Conservation (phyloP, 1,140 invertebrate species). For the Pectinophora gossypiella region DNA sequence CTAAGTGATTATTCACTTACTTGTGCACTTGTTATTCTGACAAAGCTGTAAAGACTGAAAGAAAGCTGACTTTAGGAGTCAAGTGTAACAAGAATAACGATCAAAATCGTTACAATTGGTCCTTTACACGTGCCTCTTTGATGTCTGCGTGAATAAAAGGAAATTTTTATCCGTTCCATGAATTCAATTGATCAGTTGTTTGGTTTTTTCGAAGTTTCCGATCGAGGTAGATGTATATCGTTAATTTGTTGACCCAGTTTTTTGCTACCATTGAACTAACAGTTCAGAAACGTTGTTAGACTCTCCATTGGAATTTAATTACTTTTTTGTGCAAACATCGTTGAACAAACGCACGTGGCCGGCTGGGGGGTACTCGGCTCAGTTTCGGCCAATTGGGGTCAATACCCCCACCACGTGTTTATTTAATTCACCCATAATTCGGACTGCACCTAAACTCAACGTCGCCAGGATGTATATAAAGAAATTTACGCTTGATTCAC, state of each 20-base stretch:
- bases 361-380: conserved; percentile 1
- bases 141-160: no score
- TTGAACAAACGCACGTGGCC: conserved; percentile 1
- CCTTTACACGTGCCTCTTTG: no score
- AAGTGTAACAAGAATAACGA: no score
- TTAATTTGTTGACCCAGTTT: background rate
- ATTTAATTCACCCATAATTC: conserved; percentile 38
- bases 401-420: conserved; percentile 27
- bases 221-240: background rate
- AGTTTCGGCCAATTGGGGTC: conserved; percentile 17
- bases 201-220: no score
- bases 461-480: background rate
- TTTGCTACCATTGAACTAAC: background rate
- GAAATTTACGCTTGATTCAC: background rate
- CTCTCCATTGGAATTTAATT: background rate
- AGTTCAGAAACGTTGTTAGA: background rate
- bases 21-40: no score
- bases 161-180: no score
- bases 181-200: no score
- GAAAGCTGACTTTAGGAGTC: no score
- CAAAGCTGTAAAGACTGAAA: no score
- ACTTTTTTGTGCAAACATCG: conserved; percentile 1
- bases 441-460: conserved; percentile 6
- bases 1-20: no score
- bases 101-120: no score